A percentile compares a stretch with the other conserved stretches of the same genome.
phyloP scores from a whole-genome alignment of 2,888 invertebrate genomes.

The Ormyrus pomaceus region DNA sequence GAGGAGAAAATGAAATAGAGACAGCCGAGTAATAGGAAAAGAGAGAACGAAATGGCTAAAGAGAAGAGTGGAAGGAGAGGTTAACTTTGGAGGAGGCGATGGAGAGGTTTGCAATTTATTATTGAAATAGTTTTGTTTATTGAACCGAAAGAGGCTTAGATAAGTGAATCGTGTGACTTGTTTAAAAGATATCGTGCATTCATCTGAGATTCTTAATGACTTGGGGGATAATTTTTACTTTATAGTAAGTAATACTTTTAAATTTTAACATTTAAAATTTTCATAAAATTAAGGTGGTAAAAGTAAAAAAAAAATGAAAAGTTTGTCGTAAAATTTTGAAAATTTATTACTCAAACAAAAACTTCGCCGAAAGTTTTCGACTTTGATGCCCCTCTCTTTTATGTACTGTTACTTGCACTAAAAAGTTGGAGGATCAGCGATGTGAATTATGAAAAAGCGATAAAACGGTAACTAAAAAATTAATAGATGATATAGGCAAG shows the following conservation, averaged over 20 bases:
- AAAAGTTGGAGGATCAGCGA: slow-evolving; percentile 31
- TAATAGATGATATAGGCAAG: slow-evolving; percentile 4
- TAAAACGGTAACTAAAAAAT: slow-evolving; percentile 26
- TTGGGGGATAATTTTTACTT: no score
- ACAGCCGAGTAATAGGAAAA: slow-evolving; percentile 6
- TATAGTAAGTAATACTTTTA: no score
- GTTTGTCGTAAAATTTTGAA: not conserved
- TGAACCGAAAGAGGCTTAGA: no score
- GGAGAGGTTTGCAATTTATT: not conserved
- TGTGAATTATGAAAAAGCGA: slow-evolving; percentile 12
- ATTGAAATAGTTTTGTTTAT: not conserved
- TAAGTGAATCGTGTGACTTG: no score
- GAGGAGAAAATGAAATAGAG: slow-evolving; percentile 41
- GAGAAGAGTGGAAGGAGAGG: slow-evolving; percentile 3
- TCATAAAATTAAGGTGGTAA: no score
- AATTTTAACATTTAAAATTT: no score
- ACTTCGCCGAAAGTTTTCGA: slow-evolving; percentile 12
- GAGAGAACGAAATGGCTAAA: not conserved
- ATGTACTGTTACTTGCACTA: slow-evolving; percentile 8
- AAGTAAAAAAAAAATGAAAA: no score
- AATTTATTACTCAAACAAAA: slow-evolving; percentile 19
- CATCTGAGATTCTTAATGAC: no score
- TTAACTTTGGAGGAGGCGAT: slow-evolving; percentile 2
- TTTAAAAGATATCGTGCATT: no score
- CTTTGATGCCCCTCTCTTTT: slow-evolving; percentile 13